Conservation (phyloP, 53 echinoderm and acorn worm genomes). For the Zoroaster sp. region DNA sequence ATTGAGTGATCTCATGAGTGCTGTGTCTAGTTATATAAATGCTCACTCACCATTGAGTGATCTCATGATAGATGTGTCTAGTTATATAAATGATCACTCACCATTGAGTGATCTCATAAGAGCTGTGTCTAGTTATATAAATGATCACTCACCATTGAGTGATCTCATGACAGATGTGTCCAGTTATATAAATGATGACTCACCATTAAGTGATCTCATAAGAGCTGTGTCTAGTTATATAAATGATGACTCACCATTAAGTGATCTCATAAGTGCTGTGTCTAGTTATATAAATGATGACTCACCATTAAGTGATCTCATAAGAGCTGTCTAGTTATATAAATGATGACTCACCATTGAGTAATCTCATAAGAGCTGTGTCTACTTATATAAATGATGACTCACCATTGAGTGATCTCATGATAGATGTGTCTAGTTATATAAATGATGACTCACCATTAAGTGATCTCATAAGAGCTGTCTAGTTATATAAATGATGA, state of each 20-base stretch:
- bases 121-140: too few species aligned
- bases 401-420: not conserved
- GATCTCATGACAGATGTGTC: not conserved
- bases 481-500: too few species aligned
- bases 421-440: too few species aligned
- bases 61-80: too few species aligned
- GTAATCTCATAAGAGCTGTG: not conserved
- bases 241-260: not conserved
- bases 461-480: not conserved
- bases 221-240: too few species aligned
- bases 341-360: not conserved
- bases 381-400: too few species aligned
- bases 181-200: too few species aligned
- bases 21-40: too few species aligned
- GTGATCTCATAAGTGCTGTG: not conserved
- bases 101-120: not conserved
- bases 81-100: not conserved
- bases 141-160: not conserved
- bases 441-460: not conserved
- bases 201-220: not conserved
- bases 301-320: not conserved
- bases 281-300: too few species aligned
- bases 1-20: not conserved
- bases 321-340: too few species aligned
- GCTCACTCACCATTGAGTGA: not conserved